Base-by-base conservation (phyloP, 2,888 invertebrate species). In the Sesia bembeciformis region DNA sequence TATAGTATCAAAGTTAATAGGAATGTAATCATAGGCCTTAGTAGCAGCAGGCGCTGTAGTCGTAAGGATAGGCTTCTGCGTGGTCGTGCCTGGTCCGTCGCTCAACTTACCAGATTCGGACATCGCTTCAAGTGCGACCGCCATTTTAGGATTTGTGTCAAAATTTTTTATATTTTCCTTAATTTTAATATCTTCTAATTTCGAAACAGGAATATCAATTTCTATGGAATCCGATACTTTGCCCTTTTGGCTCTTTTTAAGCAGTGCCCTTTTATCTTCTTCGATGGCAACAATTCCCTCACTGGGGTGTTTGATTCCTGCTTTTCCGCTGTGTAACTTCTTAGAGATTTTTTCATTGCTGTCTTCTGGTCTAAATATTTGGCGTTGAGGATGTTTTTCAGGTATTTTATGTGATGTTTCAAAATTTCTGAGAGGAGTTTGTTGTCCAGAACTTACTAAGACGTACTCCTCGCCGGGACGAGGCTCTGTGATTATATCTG, bases 321-420 rank as follows among this genome's bases (percentile, higher is more conserved):
- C 61, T 63, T 90, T 90, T 4, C 81, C 79, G 55, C 72, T 84
- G 55, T 78, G 70, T 56, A 80, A 60, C 58, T 87, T 86, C 56
- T 85, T 85, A 7, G 68, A 71, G 55, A 81, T 86, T 80, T 81
- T 91, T 74, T 78, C 91, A 78, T 68, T 87, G 67, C 38, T 79
- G 61, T 82, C 91, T 67, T 68, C 90, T 59, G 63, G 84, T 57
- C 81, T 81, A 6, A 78, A 64, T 49, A 78, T 61, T 53, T 81
- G 76, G 52, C 87, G 81, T 55, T 78, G 62, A 1, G 88, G 84
- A 59, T 88, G 81, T 65, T 87, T 85, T 8, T 88, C 90, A 0
- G 92, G 93, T 62, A 93, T 90, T 80, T 94, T 95, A 72, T 95
- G 95, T 3, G 94, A 90, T 3, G 94, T 93, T 79, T 94, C 94